Percentiles rank a stretch among this genome's conserved stretches.
Evolutionary conservation across 2,888 invertebrate genomes (phyloP).

Genomic region (Polydrusus cervinus): DNA sequence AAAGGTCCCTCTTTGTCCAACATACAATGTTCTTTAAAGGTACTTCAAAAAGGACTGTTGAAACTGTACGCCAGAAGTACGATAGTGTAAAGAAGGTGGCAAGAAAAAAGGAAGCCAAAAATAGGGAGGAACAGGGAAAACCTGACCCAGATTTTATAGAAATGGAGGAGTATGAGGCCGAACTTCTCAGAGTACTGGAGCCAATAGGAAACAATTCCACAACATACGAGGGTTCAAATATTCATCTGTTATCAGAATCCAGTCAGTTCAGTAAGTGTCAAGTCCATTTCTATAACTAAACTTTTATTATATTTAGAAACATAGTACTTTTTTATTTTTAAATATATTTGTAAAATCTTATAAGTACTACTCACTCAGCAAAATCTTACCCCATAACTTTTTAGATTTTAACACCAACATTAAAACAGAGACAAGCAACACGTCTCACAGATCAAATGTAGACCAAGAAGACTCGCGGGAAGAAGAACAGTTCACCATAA

Average conservation of each 20-base stretch:
- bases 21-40: constrained; percentile 8
- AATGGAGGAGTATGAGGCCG: constrained; percentile 49
- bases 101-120: constrained; percentile 46
- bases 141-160: constrained; percentile 40
- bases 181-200: constrained; percentile 41
- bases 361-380: not conserved
- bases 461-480: constrained; percentile 22
- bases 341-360: not conserved
- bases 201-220: constrained; percentile 12
- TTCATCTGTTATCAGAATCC: not conserved
- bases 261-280: constrained; percentile 12
- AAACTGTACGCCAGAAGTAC: constrained; percentile 49
- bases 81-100: constrained; percentile 49
- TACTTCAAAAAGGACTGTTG: constrained; percentile 43
- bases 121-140: constrained; percentile 45
- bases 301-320: no score
- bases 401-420: constrained; percentile 28
- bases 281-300: not conserved
- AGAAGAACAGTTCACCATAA: constrained; percentile 43
- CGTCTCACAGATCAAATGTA: not conserved
- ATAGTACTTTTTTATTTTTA: not conserved
- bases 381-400: not conserved
- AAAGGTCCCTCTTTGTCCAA: no score
- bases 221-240: constrained; percentile 10
- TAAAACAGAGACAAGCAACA: constrained; percentile 36